These are phyloP conservation scores for Conistra vaccinii DNA, from an alignment of 2,888 invertebrate species.

Conservation along the genomic window DNA sequence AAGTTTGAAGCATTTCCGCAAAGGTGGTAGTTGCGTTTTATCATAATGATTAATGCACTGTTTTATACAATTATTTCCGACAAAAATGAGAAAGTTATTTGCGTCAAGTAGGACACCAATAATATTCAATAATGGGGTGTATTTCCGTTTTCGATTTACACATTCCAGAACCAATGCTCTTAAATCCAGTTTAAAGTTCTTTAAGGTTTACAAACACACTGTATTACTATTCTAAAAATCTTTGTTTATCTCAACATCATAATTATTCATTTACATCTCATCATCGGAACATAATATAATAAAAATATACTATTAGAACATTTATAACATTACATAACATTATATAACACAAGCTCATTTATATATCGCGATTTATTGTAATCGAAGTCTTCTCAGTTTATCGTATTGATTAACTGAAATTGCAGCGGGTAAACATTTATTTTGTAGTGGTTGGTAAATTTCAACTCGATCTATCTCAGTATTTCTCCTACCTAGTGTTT, in stretches of 20 bases:
- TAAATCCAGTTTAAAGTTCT: neutral
- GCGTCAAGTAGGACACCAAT: too few relatives aligned
- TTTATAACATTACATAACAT: too few relatives aligned
- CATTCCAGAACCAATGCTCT: neutral
- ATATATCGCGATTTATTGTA: too few relatives aligned
- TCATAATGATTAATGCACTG: slow-evolving; percentile 16
- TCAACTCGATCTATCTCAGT: neutral
- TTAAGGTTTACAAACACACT: neutral
- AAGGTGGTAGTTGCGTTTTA: slow-evolving; percentile 13
- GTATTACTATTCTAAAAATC: too few relatives aligned
- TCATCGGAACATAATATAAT: too few relatives aligned
- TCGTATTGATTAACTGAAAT: too few relatives aligned
- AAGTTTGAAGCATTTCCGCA: slow-evolving; percentile 9
- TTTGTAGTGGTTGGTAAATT: neutral
- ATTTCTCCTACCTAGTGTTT: neutral
- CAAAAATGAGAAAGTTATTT: slow-evolving; percentile 30
- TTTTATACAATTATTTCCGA: slow-evolving; percentile 34
- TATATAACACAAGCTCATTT: too few relatives aligned
- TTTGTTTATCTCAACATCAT: too few relatives aligned
- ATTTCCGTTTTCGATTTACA: neutral
- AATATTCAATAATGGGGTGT: too few relatives aligned
- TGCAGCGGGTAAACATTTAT: neutral
- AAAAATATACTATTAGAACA: too few relatives aligned
- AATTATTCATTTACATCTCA: too few relatives aligned
- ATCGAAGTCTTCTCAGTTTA: too few relatives aligned